Evolutionary conservation across 2,888 invertebrate species (phyloP).

Genomic region (Cantharis lateralis): DNA sequence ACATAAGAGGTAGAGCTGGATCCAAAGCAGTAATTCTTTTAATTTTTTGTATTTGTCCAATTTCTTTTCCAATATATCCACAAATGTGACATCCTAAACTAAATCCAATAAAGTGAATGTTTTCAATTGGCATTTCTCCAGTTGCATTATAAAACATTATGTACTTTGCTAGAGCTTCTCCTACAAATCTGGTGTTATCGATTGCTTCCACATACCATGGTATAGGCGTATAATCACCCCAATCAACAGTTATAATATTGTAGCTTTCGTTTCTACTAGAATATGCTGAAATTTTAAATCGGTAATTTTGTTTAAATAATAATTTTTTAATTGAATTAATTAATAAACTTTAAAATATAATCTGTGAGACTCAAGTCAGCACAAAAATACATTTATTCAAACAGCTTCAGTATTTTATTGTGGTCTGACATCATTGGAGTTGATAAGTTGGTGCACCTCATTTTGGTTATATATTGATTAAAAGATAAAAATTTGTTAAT

Average conservation of each 20-base stretch:
- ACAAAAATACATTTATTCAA: no score
- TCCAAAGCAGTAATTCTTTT: constrained; percentile 62
- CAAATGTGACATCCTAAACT: constrained; percentile 76
- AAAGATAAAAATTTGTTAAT: no score
- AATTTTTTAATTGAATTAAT: background rate
- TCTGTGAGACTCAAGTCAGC: background rate
- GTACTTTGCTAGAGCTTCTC: constrained; percentile 67
- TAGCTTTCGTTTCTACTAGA: constrained; percentile 64
- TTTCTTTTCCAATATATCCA: constrained; percentile 73
- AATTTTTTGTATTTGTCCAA: constrained; percentile 54
- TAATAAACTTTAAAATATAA: no score
- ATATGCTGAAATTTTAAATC: constrained; percentile 53
- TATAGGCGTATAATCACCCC: constrained; percentile 73
- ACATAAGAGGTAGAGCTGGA: constrained; percentile 81
- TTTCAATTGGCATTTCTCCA: constrained; percentile 63
- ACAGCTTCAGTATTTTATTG: no score
- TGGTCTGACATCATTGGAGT: no score
- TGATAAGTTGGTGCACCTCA: no score
- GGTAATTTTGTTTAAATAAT: constrained; percentile 5
- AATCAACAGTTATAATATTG: constrained; percentile 78
- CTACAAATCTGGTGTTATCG: constrained; percentile 70
- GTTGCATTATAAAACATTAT: constrained; percentile 64
- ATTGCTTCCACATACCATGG: constrained; percentile 82
- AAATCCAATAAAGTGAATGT: constrained; percentile 73
- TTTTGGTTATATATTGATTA: no score